Percentiles rank a stretch among this genome's conserved stretches.
These are phyloP conservation scores for Globodera ellingtonae DNA, from an alignment of 1,140 invertebrate species.

Conservation along the genomic window DNA sequence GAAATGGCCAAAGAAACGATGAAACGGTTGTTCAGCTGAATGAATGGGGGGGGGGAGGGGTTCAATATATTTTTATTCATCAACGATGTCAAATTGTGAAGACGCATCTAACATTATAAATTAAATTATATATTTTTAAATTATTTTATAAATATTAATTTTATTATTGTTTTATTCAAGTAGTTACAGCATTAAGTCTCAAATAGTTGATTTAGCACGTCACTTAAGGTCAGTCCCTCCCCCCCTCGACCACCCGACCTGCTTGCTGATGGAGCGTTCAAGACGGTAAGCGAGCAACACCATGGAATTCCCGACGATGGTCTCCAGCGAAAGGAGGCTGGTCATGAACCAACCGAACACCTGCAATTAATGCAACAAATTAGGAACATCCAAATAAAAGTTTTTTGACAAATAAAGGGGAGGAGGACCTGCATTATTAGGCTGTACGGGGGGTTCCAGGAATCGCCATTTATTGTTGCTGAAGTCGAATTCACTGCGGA, in stretches of 20 bases:
- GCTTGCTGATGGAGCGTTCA: conserved; percentile 63
- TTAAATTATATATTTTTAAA: too few relatives aligned
- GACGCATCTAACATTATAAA: too few relatives aligned
- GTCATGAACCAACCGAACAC: conserved; percentile 86
- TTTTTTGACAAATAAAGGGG: background rate
- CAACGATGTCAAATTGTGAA: too few relatives aligned
- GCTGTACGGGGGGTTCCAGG: conserved; percentile 53
- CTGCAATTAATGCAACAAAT: conserved; percentile 60
- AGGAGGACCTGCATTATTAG: conserved; percentile 38
- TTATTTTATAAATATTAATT: conserved; percentile 9
- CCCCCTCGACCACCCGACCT: conserved; percentile 38
- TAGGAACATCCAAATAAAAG: background rate
- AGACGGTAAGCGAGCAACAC: conserved; percentile 81
- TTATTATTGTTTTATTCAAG: conserved; percentile 9
- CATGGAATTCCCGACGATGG: conserved; percentile 93
- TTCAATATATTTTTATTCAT: too few relatives aligned
- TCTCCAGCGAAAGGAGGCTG: conserved; percentile 84
- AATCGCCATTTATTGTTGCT: conserved; percentile 27
- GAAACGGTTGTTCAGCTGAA: conserved; percentile 98
- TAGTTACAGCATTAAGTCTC: too few relatives aligned
- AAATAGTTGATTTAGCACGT: too few relatives aligned
- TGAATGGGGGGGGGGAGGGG: conserved; percentile 38
- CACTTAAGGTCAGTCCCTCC: too few relatives aligned
- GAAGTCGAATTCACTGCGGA: background rate
- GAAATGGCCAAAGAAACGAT: conserved; percentile 96